Conservation (phyloP, 2,113 vertebrate species). For the Passer domesticus region DNA sequence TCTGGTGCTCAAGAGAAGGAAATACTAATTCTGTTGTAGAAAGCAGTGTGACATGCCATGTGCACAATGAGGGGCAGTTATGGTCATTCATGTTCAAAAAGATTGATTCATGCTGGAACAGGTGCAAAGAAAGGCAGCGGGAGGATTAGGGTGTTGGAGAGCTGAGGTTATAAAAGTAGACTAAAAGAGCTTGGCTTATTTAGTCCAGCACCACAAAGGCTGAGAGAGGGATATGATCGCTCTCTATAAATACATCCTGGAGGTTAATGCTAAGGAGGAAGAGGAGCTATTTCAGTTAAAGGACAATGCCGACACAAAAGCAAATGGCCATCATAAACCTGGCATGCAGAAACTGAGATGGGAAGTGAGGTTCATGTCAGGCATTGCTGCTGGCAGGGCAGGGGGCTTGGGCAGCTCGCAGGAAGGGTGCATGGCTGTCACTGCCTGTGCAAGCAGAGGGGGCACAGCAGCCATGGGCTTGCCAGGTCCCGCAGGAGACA, state of each 20-base stretch:
- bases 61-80: conserved; percentile 36
- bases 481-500: neutral
- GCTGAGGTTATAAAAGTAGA: conserved; percentile 55
- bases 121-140: conserved; percentile 56
- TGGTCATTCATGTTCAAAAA: conserved; percentile 45
- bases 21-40: conserved; percentile 35
- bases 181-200: conserved; percentile 53
- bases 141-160: conserved; percentile 37
- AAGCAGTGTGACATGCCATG: conserved; percentile 30
- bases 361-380: neutral
- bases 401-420: fast-evolving
- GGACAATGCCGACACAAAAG: conserved; percentile 60
- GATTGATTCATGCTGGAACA: conserved; percentile 63
- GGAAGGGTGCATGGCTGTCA: neutral
- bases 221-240: conserved; percentile 49
- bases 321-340: neutral
- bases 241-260: conserved; percentile 61
- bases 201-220: conserved; percentile 40
- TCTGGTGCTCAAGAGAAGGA: neutral
- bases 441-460: neutral
- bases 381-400: neutral
- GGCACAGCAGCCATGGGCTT: neutral
- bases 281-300: conserved; percentile 63
- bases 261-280: conserved; percentile 60
- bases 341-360: neutral